Evolutionary conservation across 1,140 invertebrate genomes (phyloP), one percentile per base, ranked within the genome.

Genomic region (Atta texana): DNA sequence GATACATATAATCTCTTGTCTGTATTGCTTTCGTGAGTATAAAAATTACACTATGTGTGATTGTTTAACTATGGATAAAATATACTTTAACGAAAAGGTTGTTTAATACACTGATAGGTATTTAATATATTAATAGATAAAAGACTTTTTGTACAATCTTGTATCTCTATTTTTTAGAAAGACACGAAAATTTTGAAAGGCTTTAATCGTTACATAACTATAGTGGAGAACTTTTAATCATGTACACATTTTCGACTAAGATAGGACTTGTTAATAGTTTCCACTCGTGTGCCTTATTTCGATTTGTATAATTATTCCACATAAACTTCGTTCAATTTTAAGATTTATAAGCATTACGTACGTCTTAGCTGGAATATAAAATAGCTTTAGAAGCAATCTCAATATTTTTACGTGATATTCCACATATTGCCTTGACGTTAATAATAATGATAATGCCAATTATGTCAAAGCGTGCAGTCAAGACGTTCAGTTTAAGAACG

Each of bases 281-380:
- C 31, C 51, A 78, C 78, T 71, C 18, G 34, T 28, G 28, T 71
- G 51, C 49, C 64, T 81, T 81, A 81, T 24, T 81, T 28, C 31
- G 16, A 51, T 74, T 74, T 84, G 69, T 84, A 75, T 44, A 44
- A 44, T 44, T 84, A 61, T 84, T 84, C 14, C 69, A 84, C 80
- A 28, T 61, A 2, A 61, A 82, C 53, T 49, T 81, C 16, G 44
- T 44, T 76, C 16, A 12, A 44, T 39, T 84, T 16, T 34, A 75
- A 8, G 3, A 61, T 39, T 49, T 24, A 2, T 74, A 61, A 61
- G 24, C 2, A 75, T 61, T 59, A n/a, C 53, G 14, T 34, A 76
- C 12, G 10, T 69, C 21, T 69, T 55, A 57, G 24, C 21, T 71
- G 10, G 16, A 57, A 28, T 28, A 14, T 71, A 81, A 71, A 8